Conservation (phyloP, 1,140 invertebrate genomes). For the Odontomachus brunneus region DNA sequence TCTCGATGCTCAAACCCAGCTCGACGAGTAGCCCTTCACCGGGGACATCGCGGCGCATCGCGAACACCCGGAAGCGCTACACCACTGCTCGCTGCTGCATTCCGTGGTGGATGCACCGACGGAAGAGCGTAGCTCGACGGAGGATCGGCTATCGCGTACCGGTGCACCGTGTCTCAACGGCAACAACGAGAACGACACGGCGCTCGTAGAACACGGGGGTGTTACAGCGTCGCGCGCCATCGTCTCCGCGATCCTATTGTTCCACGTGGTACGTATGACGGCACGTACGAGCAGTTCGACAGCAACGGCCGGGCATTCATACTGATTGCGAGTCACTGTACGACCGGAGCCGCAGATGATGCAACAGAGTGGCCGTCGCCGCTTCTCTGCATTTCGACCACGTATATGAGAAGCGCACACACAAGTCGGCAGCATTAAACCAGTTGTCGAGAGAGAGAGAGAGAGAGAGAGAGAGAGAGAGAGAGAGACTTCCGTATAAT, state of each 20-base stretch:
- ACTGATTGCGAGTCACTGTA: slow-evolving; percentile 46
- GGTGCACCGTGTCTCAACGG: slow-evolving; percentile 51
- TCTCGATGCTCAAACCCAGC: slow-evolving; percentile 69
- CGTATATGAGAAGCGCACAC: background rate
- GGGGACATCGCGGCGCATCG: slow-evolving; percentile 26
- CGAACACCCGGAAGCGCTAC: slow-evolving; percentile 55
- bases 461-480: no score
- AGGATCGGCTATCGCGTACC: slow-evolving; percentile 54
- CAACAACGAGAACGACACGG: slow-evolving; percentile 56
- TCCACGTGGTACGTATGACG: slow-evolving; percentile 40
- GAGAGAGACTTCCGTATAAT: slow-evolving; percentile 20
- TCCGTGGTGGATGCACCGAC: slow-evolving; percentile 30
- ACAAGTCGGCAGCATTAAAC: slow-evolving; percentile 19
- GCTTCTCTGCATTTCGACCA: slow-evolving; percentile 18
- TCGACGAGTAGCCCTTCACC: slow-evolving; percentile 61
- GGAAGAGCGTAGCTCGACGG: slow-evolving; percentile 50
- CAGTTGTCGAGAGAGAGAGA: slow-evolving; percentile 22
- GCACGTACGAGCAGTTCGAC: slow-evolving; percentile 4
- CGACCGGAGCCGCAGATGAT: slow-evolving; percentile 18
- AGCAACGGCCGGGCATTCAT: slow-evolving; percentile 54
- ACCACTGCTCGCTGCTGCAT: slow-evolving; percentile 36
- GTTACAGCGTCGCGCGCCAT: slow-evolving; percentile 8
- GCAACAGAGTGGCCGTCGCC: background rate
- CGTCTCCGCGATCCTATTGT: slow-evolving; percentile 60
- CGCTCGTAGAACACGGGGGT: background rate